A percentile compares a stretch with the other conserved stretches of the same genome.
These are phyloP conservation scores for Andrena minutula DNA, from an alignment of 2,888 invertebrate species.

Conservation along the genomic window DNA sequence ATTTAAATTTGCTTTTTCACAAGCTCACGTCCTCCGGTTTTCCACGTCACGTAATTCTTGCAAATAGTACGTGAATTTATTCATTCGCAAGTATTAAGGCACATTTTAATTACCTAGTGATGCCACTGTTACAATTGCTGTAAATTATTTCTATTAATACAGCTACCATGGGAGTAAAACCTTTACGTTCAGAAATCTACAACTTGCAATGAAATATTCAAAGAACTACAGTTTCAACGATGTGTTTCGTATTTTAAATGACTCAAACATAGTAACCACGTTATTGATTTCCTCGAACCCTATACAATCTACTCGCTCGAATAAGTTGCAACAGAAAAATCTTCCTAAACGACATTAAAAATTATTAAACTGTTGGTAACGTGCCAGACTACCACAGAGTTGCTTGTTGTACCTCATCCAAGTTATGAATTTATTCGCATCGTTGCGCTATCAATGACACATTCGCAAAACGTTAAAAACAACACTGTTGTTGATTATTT, in stretches of 20 bases:
- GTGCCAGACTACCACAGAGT: not conserved
- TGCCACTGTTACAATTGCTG: too few species aligned
- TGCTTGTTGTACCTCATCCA: not conserved
- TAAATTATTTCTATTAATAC: not conserved
- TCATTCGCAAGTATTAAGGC: not conserved
- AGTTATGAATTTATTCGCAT: not conserved
- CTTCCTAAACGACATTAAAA: slow-evolving; percentile 21
- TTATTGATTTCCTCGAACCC: slow-evolving; percentile 3
- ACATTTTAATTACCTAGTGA: not conserved
- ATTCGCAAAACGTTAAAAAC: not conserved
- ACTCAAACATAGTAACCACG: not conserved
- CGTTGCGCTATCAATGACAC: not conserved
- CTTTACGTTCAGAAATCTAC: too few species aligned
- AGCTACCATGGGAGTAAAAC: too few species aligned
- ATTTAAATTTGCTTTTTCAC: not conserved
- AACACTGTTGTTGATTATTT: too few species aligned
- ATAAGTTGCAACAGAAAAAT: slow-evolving; percentile 1
- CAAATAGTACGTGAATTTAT: slow-evolving; percentile 2
- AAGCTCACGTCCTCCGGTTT: too few species aligned
- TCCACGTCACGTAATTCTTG: not conserved
- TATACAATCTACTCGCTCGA: not conserved
- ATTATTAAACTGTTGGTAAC: slow-evolving; percentile 14
- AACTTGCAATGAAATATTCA: too few species aligned
- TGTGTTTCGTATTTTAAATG: not conserved
- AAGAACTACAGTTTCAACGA: not conserved